Evolutionary conservation across 2,797 vertebrate genomes (phyloP).

Genomic region (Danio kyathit): DNA sequence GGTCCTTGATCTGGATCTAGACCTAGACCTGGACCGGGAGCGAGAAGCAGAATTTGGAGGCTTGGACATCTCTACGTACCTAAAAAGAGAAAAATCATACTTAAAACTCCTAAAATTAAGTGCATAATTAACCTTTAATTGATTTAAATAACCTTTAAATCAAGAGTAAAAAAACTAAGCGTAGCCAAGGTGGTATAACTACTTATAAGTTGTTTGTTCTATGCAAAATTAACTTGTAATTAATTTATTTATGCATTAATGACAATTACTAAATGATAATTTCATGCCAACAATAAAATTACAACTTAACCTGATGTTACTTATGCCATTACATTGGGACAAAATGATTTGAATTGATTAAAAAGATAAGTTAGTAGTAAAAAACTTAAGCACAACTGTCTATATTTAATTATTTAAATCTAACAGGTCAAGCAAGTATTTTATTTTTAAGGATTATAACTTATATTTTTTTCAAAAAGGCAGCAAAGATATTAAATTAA

Average conservation of each 20-base stretch:
- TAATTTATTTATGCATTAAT: neutral
- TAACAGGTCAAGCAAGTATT: neutral
- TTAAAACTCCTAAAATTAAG: neutral
- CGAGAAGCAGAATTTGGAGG: slow-evolving; percentile 90
- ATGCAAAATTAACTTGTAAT: neutral
- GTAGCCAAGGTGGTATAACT: no score
- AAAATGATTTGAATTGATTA: neutral
- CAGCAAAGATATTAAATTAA: neutral
- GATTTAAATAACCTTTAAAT: neutral
- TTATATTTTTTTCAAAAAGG: neutral
- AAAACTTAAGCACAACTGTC: neutral
- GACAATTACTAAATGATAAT: neutral
- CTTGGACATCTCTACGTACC: slow-evolving; percentile 89
- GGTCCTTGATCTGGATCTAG: slow-evolving; percentile 88
- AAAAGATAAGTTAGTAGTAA: neutral
- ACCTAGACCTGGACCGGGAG: slow-evolving; percentile 90
- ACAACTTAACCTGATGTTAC: neutral
- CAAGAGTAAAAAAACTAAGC: no score
- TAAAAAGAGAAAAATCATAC: neutral
- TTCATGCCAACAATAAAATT: neutral
- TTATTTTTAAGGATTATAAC: neutral
- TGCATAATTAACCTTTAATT: no score
- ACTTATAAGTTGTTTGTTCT: neutral
- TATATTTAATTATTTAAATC: neutral
- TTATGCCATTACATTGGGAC: no score